Conservation (phyloP, 2,888 invertebrate genomes). For the Onchidella celtica region DNA sequence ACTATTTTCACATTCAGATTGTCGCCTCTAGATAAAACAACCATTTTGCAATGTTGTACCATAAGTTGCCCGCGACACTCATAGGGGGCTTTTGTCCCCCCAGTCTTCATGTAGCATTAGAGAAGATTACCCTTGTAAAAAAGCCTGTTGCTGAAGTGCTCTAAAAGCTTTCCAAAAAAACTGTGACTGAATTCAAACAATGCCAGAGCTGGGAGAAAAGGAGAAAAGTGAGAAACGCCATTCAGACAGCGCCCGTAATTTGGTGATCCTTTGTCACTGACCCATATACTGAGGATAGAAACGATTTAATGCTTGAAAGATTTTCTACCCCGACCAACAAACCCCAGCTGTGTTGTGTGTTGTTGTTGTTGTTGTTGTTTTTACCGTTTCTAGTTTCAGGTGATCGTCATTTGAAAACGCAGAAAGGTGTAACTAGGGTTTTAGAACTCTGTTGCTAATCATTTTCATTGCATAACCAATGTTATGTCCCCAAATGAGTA, state of each 20-base stretch:
- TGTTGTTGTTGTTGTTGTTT: too few relatives aligned
- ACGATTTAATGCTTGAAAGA: background rate
- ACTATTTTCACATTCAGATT: background rate
- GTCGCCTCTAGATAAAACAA: background rate
- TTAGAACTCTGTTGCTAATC: too few relatives aligned
- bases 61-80: background rate
- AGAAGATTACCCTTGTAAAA: background rate
- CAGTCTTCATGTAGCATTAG: background rate
- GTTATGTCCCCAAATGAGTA: too few relatives aligned
- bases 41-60: background rate
- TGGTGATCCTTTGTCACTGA: background rate
- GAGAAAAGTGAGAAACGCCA: background rate
- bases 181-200: background rate
- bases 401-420: too few relatives aligned
- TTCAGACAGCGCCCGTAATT: background rate
- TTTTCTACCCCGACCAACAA: too few relatives aligned
- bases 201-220: background rate
- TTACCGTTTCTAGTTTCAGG: too few relatives aligned
- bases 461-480: too few relatives aligned
- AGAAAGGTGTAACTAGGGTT: too few relatives aligned
- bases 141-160: background rate
- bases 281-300: background rate
- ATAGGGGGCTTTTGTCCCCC: background rate
- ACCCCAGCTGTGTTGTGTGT: too few relatives aligned
- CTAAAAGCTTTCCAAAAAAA: background rate